Base-by-base conservation (phyloP, 2,113 vertebrate species). In the Labeo catla region DNA sequence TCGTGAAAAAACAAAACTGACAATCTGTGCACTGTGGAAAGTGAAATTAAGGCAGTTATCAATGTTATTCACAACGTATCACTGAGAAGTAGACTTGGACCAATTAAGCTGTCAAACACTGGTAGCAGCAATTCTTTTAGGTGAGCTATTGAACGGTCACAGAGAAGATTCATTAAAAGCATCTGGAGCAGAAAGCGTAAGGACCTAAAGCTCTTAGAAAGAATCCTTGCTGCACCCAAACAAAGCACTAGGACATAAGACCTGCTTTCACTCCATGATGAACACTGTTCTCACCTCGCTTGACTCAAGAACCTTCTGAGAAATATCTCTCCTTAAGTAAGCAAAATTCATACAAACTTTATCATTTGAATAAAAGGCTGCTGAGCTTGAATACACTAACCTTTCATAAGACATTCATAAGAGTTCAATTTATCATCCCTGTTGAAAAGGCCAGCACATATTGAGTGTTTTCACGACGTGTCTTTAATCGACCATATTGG, bases 51-150 rank as follows among this genome's bases (percentile, higher is more conserved):
- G n/a, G 5, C 43, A 66, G 59, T 66, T 66, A 66, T 83, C 63
- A 66, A 52, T 39, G 61, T 68, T 54, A 70, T 83, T 70, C 65
- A 21, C 47, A 50, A 36, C 15, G 28, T 15, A 54, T 54, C 2
- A 21, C 81, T n/a, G 16, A 39, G n/a, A 70, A 54, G 45, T 68
- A 39, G 39, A 19, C 8, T 66, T 52, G 47, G 16, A 52, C 15
- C 28, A 36, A 83, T 83, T 36, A 36, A 83, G 47, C 65, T 83
- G 81, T 83, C 81, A 83, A 83, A 54, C 47, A 4, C 45, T 66
- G 4, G 43, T 11, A 54, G 76, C 43, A 49, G 54, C 78, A 36
- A 50, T 68, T 49, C 3, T 82, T 82, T 82, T 21, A 82, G 61
- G 57, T 47, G 61, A 8, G 47, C 23, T 70, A 52, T 52, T 83